A percentile compares a stretch with the other conserved stretches of the same genome.
Evolutionary conservation across 2,113 vertebrate species (phyloP).

Genomic region (Malurus elegans): DNA sequence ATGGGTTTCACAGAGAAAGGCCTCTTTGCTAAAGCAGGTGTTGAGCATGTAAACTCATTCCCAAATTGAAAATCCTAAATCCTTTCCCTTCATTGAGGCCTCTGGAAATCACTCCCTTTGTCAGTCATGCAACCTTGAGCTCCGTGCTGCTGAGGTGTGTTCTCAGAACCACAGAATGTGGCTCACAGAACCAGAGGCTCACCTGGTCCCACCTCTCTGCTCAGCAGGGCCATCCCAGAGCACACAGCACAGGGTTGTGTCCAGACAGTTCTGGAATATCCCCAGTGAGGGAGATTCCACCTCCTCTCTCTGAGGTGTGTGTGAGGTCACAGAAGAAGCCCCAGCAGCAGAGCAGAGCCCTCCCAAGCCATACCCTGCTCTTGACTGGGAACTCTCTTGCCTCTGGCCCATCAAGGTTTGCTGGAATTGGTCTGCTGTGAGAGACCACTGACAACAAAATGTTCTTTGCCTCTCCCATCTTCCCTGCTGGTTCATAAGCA

Average conservation of each 20-base stretch:
- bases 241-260: not conserved
- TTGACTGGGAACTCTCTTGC: fast-evolving
- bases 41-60: not conserved
- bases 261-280: not conserved
- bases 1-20: not conserved
- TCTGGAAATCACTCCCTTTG: not conserved
- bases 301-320: not conserved
- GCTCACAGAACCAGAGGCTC: not conserved
- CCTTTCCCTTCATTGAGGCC: not conserved
- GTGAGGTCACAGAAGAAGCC: not conserved
- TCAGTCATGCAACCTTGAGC: not conserved
- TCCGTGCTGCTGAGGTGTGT: not conserved
- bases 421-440: not conserved
- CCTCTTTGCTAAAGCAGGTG: not conserved
- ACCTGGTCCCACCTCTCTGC: not conserved
- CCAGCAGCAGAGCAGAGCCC: not conserved
- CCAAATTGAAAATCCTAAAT: not conserved
- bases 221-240: not conserved
- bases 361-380: not conserved
- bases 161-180: not conserved
- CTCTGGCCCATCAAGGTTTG: not conserved
- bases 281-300: not conserved
- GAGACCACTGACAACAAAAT: not conserved
- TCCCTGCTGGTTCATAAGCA: not conserved
- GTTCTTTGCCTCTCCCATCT: not conserved